Conservation (phyloP, 2,888 invertebrate species). For the Papilio protenor region DNA sequence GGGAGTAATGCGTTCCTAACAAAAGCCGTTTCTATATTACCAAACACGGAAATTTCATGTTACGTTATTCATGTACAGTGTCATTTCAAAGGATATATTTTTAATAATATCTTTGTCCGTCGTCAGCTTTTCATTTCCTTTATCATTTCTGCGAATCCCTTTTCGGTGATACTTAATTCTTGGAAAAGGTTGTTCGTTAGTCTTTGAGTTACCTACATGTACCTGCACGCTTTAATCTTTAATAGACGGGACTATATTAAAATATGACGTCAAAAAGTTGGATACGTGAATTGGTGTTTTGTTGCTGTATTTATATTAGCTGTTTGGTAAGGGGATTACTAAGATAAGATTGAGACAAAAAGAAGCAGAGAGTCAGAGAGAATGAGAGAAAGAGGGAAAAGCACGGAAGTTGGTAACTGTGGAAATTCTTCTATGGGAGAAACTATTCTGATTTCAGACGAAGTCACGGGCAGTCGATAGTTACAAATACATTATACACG, state of each 20-base stretch:
- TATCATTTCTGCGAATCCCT: slow-evolving; percentile 34
- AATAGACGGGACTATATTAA: not conserved
- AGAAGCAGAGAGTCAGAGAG: not conserved
- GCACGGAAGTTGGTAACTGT: too few relatives aligned
- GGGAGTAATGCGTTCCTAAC: slow-evolving; percentile 79
- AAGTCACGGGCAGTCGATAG: too few relatives aligned
- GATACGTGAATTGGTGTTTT: not conserved
- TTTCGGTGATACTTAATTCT: slow-evolving; percentile 25
- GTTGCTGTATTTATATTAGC: not conserved
- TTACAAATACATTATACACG: not conserved
- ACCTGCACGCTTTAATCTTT: slow-evolving; percentile 6
- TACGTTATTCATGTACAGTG: slow-evolving; percentile 61
- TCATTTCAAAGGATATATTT: slow-evolving; percentile 54
- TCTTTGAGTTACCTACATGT: slow-evolving; percentile 30
- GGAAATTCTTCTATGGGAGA: too few relatives aligned
- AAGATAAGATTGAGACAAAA: not conserved
- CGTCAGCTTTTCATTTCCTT: slow-evolving; percentile 44
- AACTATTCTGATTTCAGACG: too few relatives aligned
- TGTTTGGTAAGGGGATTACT: too few relatives aligned
- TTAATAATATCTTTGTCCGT: slow-evolving; percentile 36
- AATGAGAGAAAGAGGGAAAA: not conserved
- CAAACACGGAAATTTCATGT: slow-evolving; percentile 53
- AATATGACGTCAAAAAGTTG: not conserved
- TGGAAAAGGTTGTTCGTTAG: slow-evolving; percentile 31
- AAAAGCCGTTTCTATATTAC: slow-evolving; percentile 74